Percentiles rank a stretch among this genome's conserved stretches.
Conservation (phyloP, 64 coral and sea anemone species). For the Pachyseris speciosa region DNA sequence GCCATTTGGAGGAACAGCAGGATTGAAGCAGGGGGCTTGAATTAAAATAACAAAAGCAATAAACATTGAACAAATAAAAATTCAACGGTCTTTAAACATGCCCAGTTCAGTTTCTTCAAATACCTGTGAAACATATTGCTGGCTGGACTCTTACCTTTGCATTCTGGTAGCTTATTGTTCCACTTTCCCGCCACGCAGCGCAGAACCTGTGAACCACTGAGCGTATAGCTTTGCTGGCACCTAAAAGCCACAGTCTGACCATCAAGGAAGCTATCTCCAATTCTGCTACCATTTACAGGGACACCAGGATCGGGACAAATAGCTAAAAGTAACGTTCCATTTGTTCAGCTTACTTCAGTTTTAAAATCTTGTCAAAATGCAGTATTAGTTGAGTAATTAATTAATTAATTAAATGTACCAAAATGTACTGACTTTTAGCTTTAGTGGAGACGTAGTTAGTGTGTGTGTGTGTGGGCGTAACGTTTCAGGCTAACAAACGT, state of each 20-base stretch:
- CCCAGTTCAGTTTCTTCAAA: too few species aligned
- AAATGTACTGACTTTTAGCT: too few species aligned
- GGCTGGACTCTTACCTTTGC: conserved; percentile 44
- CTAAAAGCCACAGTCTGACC: conserved; percentile 35
- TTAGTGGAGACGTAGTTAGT: too few species aligned
- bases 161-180: conserved; percentile 38
- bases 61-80: not conserved
- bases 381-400: too few species aligned
- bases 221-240: conserved; percentile 35
- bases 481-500: too few species aligned
- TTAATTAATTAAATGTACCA: too few species aligned
- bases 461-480: too few species aligned
- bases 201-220: conserved; percentile 48
- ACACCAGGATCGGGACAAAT: conserved; percentile 26
- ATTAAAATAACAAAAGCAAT: not conserved
- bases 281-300: conserved; percentile 24
- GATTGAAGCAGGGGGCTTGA: not conserved
- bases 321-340: conserved; percentile 12
- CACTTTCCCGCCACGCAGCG: conserved; percentile 65
- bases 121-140: not conserved
- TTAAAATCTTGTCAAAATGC: too few species aligned
- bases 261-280: conserved; percentile 49
- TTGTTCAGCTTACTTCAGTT: too few species aligned
- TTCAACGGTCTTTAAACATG: not conserved
- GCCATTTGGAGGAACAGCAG: conserved; percentile 1